Base-by-base conservation (phyloP, 2,797 vertebrate genomes). In the Masticophis lateralis region DNA sequence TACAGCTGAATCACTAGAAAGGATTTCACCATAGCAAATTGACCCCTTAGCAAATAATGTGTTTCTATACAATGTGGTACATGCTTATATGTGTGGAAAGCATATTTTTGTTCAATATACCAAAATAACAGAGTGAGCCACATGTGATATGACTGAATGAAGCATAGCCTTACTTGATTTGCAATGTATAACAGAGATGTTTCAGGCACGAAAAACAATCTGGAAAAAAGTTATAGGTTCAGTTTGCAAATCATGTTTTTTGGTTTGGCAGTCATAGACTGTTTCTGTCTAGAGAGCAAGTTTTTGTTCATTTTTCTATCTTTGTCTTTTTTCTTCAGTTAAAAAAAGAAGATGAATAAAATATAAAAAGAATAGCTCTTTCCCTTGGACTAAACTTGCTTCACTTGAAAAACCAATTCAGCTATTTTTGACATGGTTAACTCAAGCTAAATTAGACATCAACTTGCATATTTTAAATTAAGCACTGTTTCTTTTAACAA, bases 391-490 rank as follows among this genome's bases (percentile, higher is more conserved):
- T 93, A 61, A 93, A 95, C 90, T 88, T 95, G 47, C 37, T 92
- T 97, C 87, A 95, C 63, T 56, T 92, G 6, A 90, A 86, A 91
- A 91, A 89, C 86, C 47, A 90, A 0, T 96, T 95, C 95, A 94
- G 25, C 51, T 94, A 90, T 43, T 92, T 96, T 57, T 92, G 90
- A 74, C 89, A 32, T 93, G 32, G 47, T 92, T 93, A 66, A 94
- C 96, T 96, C 95, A 92, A 4, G 96, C 89, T 87, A 11, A 37
- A 43, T 96, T 93, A 61, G 25, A 2, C 0, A 12, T n/a, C 28
- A 37, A 20, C 87, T 93, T 97, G 96, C 93, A 92, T 96, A 94
- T 92, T 94, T 96, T 94, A 95, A 86, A 92, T 92, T 53, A 47
- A 88, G 55, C 3, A 0, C 87, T 93, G 18, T 94, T 94, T 92